Evolutionary conservation across 2,797 vertebrate genomes (phyloP).

Genomic region (Intellagama lesueurii): DNA sequence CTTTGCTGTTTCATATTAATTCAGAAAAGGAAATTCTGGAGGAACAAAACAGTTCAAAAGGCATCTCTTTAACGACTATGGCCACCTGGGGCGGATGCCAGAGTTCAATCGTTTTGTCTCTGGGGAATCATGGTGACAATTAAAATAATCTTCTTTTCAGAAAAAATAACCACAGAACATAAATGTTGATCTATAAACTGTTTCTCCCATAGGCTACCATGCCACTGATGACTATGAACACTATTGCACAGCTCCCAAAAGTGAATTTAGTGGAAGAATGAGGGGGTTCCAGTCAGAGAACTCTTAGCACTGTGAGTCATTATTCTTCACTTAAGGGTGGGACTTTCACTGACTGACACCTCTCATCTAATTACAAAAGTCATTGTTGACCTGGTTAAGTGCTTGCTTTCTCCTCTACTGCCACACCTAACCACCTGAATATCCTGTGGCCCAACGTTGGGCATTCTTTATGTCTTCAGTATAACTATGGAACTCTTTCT

Average conservation of each 20-base stretch:
- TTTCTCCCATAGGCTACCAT: too few species aligned
- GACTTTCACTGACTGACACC: too few species aligned
- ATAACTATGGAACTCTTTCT: neutral
- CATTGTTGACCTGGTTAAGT: too few species aligned
- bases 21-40: neutral
- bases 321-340: too few species aligned
- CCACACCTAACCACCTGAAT: neutral
- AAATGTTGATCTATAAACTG: neutral
- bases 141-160: neutral
- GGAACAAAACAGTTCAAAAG: neutral
- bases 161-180: neutral
- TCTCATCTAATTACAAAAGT: too few species aligned
- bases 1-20: neutral
- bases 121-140: neutral
- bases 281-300: too few species aligned
- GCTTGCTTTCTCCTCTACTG: neutral
- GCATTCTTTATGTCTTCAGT: neutral
- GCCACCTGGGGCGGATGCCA: too few species aligned
- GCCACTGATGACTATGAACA: too few species aligned
- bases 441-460: neutral
- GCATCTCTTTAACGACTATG: neutral
- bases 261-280: too few species aligned
- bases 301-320: too few species aligned
- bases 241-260: too few species aligned
- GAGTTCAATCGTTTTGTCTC: neutral